A percentile compares a stretch with the other conserved stretches of the same genome.
Evolutionary conservation across 2,113 vertebrate species (phyloP).

Genomic region (Falco punctatus): DNA sequence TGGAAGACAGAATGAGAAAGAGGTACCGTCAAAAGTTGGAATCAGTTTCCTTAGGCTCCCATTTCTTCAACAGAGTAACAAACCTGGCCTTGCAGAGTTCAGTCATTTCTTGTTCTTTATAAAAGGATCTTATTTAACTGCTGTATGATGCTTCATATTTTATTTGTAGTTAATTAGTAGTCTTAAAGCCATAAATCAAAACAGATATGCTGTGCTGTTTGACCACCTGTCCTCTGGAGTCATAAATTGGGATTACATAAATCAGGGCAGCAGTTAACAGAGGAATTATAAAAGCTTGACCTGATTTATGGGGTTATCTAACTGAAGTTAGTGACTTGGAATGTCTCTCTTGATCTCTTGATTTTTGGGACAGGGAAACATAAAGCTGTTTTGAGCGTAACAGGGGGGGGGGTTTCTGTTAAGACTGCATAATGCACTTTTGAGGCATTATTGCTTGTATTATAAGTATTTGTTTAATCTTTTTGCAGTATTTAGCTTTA

Average conservation of each 20-base stretch:
- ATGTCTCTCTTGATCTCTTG: not conserved
- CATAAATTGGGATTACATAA: slow-evolving; percentile 21
- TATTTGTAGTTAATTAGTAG: not conserved
- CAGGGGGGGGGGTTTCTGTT: not conserved
- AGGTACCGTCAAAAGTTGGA: not conserved
- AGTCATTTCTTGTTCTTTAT: not conserved
- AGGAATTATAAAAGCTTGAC: slow-evolving; percentile 33
- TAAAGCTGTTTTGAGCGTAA: not conserved
- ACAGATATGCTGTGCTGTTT: not conserved
- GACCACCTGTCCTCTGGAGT: not conserved
- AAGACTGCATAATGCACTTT: not conserved
- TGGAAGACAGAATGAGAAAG: not conserved
- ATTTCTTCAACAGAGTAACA: not conserved
- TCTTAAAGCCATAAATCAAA: slow-evolving; percentile 25
- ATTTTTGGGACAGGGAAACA: accelerated
- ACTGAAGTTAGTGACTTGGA: slow-evolving; percentile 14
- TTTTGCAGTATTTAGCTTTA: not conserved
- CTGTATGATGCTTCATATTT: not conserved
- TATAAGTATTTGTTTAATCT: not conserved
- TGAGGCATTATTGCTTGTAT: not conserved
- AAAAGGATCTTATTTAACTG: not conserved
- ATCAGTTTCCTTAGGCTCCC: not conserved
- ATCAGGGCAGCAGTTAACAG: not conserved
- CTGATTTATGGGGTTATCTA: not conserved
- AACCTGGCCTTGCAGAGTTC: not conserved